phyloP scores from a whole-genome alignment of 1,140 invertebrate genomes.

The Apis florea region DNA sequence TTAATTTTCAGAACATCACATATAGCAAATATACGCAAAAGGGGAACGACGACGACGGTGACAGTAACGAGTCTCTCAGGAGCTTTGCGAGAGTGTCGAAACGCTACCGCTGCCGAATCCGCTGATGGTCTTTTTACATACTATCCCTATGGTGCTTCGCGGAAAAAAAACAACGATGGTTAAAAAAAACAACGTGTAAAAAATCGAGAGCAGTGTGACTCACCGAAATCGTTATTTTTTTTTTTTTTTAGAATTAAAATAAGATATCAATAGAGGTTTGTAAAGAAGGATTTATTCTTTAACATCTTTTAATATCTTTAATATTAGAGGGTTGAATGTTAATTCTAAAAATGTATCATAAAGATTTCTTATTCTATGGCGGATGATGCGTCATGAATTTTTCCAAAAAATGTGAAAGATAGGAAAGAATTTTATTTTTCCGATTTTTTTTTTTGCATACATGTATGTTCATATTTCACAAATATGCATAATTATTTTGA shows the following conservation, averaged over 20 bases:
- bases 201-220: slow-evolving; percentile 32
- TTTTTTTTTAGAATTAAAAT: not conserved
- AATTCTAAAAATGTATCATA: too few species aligned
- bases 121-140: slow-evolving; percentile 52
- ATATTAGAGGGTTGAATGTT: too few species aligned
- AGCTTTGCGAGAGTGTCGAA: slow-evolving; percentile 29
- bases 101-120: slow-evolving; percentile 41
- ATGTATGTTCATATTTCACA: too few species aligned
- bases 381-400: too few species aligned
- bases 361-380: too few species aligned
- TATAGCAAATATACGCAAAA: not conserved
- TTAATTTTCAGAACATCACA: too few species aligned
- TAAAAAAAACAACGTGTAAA: slow-evolving; percentile 20
- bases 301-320: too few species aligned
- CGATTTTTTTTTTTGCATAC: too few species aligned
- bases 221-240: slow-evolving; percentile 1
- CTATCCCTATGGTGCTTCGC: slow-evolving; percentile 25
- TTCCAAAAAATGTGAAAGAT: too few species aligned
- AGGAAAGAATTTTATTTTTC: too few species aligned
- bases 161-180: slow-evolving; percentile 21
- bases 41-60: slow-evolving; percentile 15
- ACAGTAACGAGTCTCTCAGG: slow-evolving; percentile 63
- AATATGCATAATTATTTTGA: too few species aligned
- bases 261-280: not conserved
- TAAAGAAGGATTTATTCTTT: not conserved